A percentile compares a stretch with the other conserved stretches of the same genome.
Conservation (phyloP, 2,797 vertebrate species). For the Taeniopygia guttata region DNA sequence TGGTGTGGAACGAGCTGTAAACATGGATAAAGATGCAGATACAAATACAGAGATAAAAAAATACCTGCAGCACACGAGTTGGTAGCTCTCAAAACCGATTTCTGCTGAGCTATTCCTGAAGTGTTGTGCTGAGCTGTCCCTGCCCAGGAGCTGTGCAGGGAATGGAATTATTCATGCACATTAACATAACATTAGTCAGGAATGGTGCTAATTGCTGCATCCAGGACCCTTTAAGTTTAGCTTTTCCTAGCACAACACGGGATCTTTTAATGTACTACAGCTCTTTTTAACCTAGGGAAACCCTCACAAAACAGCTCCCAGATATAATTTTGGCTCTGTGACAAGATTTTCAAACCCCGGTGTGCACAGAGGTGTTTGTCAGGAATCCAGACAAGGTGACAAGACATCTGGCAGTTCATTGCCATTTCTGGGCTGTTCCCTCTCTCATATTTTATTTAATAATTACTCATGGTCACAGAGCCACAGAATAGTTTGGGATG, state of each 20-base stretch:
- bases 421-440: not conserved
- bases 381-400: not conserved
- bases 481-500: not conserved
- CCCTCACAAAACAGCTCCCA: not conserved
- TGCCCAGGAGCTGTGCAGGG: not conserved
- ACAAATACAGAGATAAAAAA: not conserved
- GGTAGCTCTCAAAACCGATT: not conserved
- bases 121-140: not conserved
- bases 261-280: not conserved
- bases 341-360: not conserved
- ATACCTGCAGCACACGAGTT: not conserved
- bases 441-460: not conserved
- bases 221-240: not conserved
- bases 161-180: not conserved
- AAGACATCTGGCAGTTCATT: not conserved
- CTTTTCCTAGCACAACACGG: fast-evolving
- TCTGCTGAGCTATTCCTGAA: not conserved
- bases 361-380: fast-evolving
- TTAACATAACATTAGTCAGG: not conserved
- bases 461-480: not conserved
- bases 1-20: not conserved
- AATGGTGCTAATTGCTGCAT: not conserved
- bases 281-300: not conserved
- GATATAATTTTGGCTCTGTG: not conserved
- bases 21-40: not conserved